Evolutionary conservation across 2,797 vertebrate genomes (phyloP), one percentile per base, ranked within the genome.

Genomic region (Trachops cirrhosus): DNA sequence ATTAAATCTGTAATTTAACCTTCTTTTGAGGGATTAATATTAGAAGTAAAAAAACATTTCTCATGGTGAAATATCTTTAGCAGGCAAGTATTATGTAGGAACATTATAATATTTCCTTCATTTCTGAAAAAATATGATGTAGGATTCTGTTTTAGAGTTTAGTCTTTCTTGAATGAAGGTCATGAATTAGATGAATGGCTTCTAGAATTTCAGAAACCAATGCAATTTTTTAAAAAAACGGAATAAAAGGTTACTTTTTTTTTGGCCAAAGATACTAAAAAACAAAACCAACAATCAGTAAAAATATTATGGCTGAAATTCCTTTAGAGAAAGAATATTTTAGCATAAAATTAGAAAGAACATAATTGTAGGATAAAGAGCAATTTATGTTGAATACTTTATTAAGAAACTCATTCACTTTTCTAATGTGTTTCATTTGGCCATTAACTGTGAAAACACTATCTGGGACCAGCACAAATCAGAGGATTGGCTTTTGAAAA

Each of bases 351-450:
- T 79, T 48, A 85, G n/a, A 29, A 95, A 86, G 14, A 18, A 18
- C 2, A 19, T 54, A 46, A 78, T 70, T 24, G 22, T 86, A 32
- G 22, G 22, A 48, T 79, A 96, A 88, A 94, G 29, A 86, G 24
- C 41, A 57, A 80, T 92, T 91, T 84, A 54, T 86, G 12, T n/a
- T 88, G 34, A 82, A 86, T 54, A 50, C 18, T 86, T 67, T 78
- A 41, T 90, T 78, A 89, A 75, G 82, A 39, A 94, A 44, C 68
- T 88, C n/a, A 82, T 67, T 62, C 32, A 74, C 86, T 95, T 95
- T 75, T 22, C 52, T 93, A 62, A 89, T 92, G 92, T 91, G 77
- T 77, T 86, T 95, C 26, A 64, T 96, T 93, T 95, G 48, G 19
- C 21, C 50, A 29, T 91, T 80, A 85, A 73, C 37, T 41, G 15